Conservation (phyloP, 2,113 vertebrate genomes). For the Tiliqua scincoides region DNA sequence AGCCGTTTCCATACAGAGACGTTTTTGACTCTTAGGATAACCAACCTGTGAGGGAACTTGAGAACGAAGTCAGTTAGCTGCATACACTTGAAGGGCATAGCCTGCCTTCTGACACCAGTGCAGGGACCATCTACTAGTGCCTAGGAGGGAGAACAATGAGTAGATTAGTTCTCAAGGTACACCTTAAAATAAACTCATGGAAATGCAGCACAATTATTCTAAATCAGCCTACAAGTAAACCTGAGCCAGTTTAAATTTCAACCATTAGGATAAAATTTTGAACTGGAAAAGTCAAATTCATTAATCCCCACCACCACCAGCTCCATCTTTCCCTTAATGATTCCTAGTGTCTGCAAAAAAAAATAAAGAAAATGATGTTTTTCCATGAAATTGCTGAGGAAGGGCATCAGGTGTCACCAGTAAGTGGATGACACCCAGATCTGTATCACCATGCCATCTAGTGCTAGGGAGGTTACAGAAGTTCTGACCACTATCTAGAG, state of each 20-base stretch:
- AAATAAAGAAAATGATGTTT: too few species aligned
- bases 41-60: constrained; percentile 92
- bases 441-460: too few species aligned
- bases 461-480: too few species aligned
- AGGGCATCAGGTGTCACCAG: too few species aligned
- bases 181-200: not conserved
- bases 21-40: not conserved
- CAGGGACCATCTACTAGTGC: constrained; percentile 94
- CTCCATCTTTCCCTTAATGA: not conserved
- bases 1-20: not conserved
- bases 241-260: not conserved
- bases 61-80: constrained; percentile 92
- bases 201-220: not conserved
- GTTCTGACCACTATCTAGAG: too few species aligned
- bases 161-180: not conserved
- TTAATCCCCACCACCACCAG: not conserved
- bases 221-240: not conserved
- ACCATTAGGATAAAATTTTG: not conserved
- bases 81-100: constrained; percentile 94
- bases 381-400: too few species aligned
- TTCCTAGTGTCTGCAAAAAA: not conserved
- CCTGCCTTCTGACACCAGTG: constrained; percentile 90
- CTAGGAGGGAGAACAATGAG: constrained; percentile 56
- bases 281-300: not conserved
- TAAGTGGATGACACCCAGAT: too few species aligned